Conservation (phyloP, 2,888 invertebrate genomes). For the Hirtodrosophila confusa region DNA sequence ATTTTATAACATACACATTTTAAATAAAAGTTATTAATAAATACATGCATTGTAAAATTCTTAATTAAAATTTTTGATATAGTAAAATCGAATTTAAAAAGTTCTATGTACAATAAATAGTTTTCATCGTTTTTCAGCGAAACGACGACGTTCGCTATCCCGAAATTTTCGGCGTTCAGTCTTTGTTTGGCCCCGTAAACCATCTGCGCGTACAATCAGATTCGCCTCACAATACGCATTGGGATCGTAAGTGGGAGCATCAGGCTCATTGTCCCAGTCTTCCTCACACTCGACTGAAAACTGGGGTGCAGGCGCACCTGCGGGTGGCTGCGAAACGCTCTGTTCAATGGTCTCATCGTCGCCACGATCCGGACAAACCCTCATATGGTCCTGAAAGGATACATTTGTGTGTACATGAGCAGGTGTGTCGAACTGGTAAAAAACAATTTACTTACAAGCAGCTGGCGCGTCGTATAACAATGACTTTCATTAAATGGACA, state of each 20-base stretch:
- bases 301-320: accelerated
- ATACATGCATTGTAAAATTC: no score
- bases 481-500: constrained; percentile 42
- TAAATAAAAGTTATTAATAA: no score
- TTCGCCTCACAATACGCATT: constrained; percentile 33
- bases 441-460: constrained; percentile 28
- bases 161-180: constrained; percentile 20
- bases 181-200: constrained; percentile 8
- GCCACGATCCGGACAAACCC: constrained; percentile 18
- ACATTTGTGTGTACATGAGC: neutral
- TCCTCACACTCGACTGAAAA: constrained; percentile 24
- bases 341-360: neutral
- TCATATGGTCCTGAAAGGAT: constrained; percentile 23
- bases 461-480: constrained; percentile 1
- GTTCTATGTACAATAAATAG: neutral
- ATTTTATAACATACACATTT: no score
- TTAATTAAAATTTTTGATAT: no score
- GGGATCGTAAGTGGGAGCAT: constrained; percentile 39
- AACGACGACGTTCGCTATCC: constrained; percentile 31
- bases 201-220: constrained; percentile 14
- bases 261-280: constrained; percentile 45
- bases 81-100: neutral
- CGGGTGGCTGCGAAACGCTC: no score
- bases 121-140: constrained; percentile 5
- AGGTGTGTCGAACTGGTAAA: neutral